These are phyloP conservation scores for Antrozous pallidus DNA, from an alignment of 2,797 vertebrate genomes.

Conservation along the genomic window DNA sequence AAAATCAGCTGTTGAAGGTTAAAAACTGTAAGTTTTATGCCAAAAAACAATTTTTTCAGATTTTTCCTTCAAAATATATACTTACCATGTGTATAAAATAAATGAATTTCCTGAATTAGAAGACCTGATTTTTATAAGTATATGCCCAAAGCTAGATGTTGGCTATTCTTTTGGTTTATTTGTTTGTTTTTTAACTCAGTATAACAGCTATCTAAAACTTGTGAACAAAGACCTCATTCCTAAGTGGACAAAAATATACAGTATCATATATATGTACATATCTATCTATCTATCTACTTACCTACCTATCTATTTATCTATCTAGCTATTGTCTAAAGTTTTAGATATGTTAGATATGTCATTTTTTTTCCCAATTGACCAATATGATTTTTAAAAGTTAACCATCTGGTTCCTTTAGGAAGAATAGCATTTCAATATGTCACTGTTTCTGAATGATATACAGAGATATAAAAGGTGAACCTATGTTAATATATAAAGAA, in stretches of 20 bases:
- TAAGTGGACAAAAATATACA: neutral
- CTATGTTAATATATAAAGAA: neutral
- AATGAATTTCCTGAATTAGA: constrained; percentile 2
- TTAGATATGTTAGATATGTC: too few relatives aligned
- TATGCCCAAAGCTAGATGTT: neutral
- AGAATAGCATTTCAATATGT: constrained; percentile 8
- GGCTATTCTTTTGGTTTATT: neutral
- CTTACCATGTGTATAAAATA: neutral
- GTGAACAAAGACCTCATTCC: neutral
- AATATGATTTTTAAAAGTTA: constrained; percentile 45
- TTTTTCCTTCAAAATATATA: neutral
- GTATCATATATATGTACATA: neutral
- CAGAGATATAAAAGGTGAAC: neutral
- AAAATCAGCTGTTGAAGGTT: neutral
- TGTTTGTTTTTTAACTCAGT: neutral
- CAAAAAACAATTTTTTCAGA: neutral
- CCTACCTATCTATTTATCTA: too few relatives aligned
- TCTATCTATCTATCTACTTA: too few relatives aligned
- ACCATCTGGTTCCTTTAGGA: constrained; percentile 24
- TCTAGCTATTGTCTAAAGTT: too few relatives aligned
- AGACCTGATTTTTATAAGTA: neutral
- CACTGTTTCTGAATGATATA: constrained; percentile 30
- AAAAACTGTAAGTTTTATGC: neutral
- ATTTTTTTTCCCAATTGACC: too few relatives aligned
- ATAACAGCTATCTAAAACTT: neutral